Evolutionary conservation across 2,113 vertebrate genomes (phyloP).

Genomic region (Pristiophorus japonicus): DNA sequence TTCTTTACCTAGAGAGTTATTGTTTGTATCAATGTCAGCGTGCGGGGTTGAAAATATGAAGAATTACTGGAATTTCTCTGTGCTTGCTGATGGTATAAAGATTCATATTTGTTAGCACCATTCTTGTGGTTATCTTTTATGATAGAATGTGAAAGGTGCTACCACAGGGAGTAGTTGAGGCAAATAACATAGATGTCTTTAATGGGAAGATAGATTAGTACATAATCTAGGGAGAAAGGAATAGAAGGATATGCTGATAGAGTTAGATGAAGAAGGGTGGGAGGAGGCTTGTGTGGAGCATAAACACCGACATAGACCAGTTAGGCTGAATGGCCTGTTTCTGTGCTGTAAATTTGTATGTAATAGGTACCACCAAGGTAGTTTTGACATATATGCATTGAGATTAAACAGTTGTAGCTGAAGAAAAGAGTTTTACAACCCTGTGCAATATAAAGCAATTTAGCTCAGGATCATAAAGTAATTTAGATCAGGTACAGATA

Average conservation of each 20-base stretch:
- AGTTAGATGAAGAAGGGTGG: background rate
- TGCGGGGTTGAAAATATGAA: background rate
- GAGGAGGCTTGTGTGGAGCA: background rate
- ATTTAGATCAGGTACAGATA: background rate
- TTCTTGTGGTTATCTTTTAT: too few species aligned
- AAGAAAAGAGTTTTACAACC: background rate
- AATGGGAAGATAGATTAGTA: background rate
- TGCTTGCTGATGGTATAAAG: background rate
- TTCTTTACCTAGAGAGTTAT: too few species aligned
- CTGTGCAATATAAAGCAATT: background rate
- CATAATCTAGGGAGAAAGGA: background rate
- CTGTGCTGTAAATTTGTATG: background rate
- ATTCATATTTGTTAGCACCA: background rate
- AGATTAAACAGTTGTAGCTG: background rate
- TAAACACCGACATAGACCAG: background rate
- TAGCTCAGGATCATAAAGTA: background rate
- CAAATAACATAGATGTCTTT: too few species aligned
- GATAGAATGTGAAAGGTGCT: too few species aligned
- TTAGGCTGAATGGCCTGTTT: background rate
- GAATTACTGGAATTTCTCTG: background rate
- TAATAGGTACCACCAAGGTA: background rate
- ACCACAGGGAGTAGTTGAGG: too few species aligned
- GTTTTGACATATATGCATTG: background rate
- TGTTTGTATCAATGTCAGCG: background rate
- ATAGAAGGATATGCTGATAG: background rate